phyloP scores from a whole-genome alignment of 2,113 vertebrate genomes.

The Rhea pennata region DNA sequence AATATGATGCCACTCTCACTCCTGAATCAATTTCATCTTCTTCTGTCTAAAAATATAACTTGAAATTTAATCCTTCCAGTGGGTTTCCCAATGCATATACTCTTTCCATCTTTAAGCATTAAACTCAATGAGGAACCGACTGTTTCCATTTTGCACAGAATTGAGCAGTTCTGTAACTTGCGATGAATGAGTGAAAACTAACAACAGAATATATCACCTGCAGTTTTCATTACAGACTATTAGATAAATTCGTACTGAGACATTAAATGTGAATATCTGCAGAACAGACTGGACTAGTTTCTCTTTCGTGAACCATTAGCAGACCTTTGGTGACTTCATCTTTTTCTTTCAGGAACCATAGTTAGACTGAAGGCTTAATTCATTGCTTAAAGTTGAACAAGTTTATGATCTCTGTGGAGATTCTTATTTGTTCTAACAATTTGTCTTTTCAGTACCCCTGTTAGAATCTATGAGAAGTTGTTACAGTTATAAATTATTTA shows the following conservation, averaged over 20 bases:
- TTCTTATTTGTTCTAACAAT: neutral
- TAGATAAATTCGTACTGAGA: neutral
- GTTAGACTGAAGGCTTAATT: neutral
- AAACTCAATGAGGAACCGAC: neutral
- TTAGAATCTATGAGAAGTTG: neutral
- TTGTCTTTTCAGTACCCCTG: neutral
- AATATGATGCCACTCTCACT: conserved; percentile 24
- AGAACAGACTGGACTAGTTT: neutral
- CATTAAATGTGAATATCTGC: neutral
- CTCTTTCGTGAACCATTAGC: neutral
- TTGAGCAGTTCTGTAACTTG: neutral
- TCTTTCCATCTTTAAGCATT: conserved; percentile 20
- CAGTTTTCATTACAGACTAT: neutral
- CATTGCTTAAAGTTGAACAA: neutral
- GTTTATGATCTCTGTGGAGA: neutral
- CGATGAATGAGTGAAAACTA: neutral
- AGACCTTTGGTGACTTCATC: neutral
- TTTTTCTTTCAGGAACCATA: neutral
- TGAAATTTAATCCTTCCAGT: conserved; percentile 49
- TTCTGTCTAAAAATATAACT: neutral
- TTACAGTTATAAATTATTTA: neutral
- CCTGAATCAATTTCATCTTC: conserved; percentile 40
- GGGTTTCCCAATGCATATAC: conserved; percentile 1
- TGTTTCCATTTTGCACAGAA: neutral
- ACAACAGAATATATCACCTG: neutral